Conservation (phyloP, 2,888 invertebrate species). For the Panzeria rudis region DNA sequence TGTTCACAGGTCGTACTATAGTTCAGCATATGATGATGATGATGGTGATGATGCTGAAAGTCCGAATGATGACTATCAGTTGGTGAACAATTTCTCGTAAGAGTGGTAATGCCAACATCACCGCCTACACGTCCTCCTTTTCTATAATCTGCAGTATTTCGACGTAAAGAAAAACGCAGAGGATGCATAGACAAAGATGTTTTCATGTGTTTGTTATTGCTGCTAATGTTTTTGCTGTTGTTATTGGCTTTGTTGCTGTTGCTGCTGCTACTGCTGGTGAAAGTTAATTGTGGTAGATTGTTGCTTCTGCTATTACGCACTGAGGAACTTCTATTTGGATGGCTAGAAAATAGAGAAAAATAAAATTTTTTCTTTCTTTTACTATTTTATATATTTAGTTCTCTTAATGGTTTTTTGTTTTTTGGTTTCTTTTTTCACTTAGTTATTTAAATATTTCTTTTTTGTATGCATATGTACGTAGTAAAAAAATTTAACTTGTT, state of each 20-base stretch:
- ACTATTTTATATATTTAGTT: constrained; percentile 10
- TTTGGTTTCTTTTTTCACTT: constrained; percentile 8
- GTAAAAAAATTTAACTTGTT: constrained; percentile 7
- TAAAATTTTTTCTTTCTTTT: constrained; percentile 9
- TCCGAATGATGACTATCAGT: constrained; percentile 24
- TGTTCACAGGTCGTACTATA: constrained; percentile 86
- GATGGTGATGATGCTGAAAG: constrained; percentile 55
- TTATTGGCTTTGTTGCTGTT: constrained; percentile 22
- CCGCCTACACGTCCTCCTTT: constrained; percentile 3
- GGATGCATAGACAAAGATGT: constrained; percentile 59
- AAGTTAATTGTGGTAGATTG: constrained; percentile 61
- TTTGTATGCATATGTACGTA: neutral
- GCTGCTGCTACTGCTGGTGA: constrained; percentile 52
- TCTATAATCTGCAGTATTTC: constrained; percentile 34
- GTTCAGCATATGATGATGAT: constrained; percentile 75
- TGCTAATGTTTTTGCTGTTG: constrained; percentile 25
- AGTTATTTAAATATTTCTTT: constrained; percentile 35
- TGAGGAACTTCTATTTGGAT: constrained; percentile 80
- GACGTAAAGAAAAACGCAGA: constrained; percentile 62
- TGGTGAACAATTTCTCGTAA: constrained; percentile 39
- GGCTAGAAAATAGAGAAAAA: constrained; percentile 73
- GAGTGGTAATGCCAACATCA: constrained; percentile 50
- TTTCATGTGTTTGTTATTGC: constrained; percentile 18
- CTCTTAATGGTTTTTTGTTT: constrained; percentile 18
- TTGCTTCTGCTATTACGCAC: constrained; percentile 75